Evolutionary conservation across 2,888 invertebrate species (phyloP).

Genomic region (Polydrusus pterygomalis): DNA sequence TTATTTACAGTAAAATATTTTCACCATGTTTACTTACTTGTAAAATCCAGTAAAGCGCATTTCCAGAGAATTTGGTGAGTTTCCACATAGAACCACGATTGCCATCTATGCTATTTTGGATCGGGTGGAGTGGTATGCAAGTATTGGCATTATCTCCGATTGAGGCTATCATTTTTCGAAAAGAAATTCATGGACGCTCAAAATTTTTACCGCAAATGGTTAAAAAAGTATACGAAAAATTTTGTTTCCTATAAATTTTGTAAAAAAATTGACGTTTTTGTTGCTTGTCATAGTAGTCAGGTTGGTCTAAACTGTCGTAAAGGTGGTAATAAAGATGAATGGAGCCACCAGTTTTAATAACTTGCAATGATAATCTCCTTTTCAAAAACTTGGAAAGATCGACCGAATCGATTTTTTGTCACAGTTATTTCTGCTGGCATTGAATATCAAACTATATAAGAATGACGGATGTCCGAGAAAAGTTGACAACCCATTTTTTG

Average conservation of each 20-base stretch:
- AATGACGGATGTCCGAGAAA: too few species aligned
- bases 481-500: too few species aligned
- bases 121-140: neutral
- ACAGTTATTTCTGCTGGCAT: too few species aligned
- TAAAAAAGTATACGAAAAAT: conserved; percentile 10
- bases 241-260: neutral
- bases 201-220: neutral
- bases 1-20: too few species aligned
- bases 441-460: too few species aligned
- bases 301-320: neutral
- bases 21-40: conserved; percentile 34
- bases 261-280: neutral
- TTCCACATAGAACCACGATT: neutral
- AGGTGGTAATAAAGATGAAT: neutral
- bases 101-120: neutral
- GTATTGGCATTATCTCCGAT: conserved; percentile 15
- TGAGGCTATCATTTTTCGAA: conserved; percentile 6
- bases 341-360: neutral
- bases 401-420: too few species aligned
- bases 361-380: neutral
- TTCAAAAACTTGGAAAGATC: too few species aligned
- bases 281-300: conserved; percentile 3
- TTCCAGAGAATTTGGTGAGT: conserved; percentile 33
- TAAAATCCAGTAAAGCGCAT: conserved; percentile 40
- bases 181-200: neutral